Base-by-base conservation (phyloP, 1,140 invertebrate genomes). In the Schlechtendalia chinensis region DNA sequence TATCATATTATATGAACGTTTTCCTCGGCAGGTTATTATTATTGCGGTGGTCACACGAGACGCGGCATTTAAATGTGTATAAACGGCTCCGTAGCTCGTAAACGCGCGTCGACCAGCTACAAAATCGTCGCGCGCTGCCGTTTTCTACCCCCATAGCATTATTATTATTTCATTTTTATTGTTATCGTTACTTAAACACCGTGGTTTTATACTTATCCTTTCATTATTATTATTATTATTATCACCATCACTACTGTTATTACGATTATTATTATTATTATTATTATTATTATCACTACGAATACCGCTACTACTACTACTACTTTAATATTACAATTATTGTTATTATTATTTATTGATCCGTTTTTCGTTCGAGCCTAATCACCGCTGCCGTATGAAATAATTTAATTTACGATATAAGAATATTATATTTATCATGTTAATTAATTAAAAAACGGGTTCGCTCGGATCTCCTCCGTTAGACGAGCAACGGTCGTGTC, bases 131-230 rank as follows among this genome's bases (percentile, higher is more conserved):
- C 69, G 19, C 53, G 47, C 24, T 29, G 47, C 24, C 24, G 19
- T 54, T 72, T 12, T 29, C 47, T 54, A 53, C 69, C 69, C 47
- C 19, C 17, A n/a, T 29, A 53, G 8, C 12, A 29, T 54, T 72
- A 72, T 72, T 72, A 72, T 72, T 54, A 72, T 72, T 72, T 54
- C 29, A 72, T 72, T 72, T 54, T 72, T 72, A 72, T 72, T 54
- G 69, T 72, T 72, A 72, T 72, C 53, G 50, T 47, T 72, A 72
- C 69, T 72, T 72, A 72, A 72, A 72, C 69, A 29, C 69, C 69
- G 24, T 4, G 19, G 69, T 72, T 72, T 53, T 54, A 29, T 72
- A 72, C 50, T 54, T 29, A 14, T 69, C 22, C 39, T 69, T 69
- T 39, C 8, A 39, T 39, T 39, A 39, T 39, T 39, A 8, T 8